Conservation (phyloP, 2,113 vertebrate species). For the Numida meleagris region DNA sequence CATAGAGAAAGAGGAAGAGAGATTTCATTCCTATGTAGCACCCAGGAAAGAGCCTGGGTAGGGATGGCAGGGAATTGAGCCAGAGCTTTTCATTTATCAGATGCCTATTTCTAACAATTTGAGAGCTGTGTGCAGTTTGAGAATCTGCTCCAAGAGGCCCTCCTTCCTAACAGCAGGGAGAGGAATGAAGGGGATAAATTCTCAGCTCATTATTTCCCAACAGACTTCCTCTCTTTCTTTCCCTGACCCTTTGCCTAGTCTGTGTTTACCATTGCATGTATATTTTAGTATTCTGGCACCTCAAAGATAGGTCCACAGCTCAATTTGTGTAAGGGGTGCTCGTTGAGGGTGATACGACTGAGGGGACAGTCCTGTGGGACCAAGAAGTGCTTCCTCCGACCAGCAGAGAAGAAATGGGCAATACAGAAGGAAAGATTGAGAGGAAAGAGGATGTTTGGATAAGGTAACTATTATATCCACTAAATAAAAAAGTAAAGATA, state of each 20-base stretch:
- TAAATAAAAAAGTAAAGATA: neutral
- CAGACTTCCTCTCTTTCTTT: neutral
- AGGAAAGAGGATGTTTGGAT: constrained; percentile 10
- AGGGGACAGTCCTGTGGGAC: neutral
- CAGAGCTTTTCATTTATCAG: accelerated
- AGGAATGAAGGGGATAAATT: neutral
- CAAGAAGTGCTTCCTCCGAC: neutral
- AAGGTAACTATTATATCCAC: neutral
- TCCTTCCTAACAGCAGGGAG: neutral
- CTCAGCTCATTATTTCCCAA: neutral
- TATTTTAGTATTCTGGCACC: neutral
- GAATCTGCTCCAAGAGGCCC: neutral
- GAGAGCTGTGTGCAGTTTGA: neutral
- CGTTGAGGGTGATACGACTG: accelerated
- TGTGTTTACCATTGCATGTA: neutral
- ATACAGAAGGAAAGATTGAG: neutral
- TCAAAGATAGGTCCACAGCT: neutral
- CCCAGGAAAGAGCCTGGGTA: neutral
- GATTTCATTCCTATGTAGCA: neutral
- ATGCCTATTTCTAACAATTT: neutral
- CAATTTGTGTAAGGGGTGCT: accelerated
- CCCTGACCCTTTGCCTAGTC: neutral
- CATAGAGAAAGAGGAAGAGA: neutral
- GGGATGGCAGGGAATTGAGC: neutral
- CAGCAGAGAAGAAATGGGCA: neutral